Base-by-base conservation (phyloP, 2,888 invertebrate genomes). In the Drymonia ruficornis region DNA sequence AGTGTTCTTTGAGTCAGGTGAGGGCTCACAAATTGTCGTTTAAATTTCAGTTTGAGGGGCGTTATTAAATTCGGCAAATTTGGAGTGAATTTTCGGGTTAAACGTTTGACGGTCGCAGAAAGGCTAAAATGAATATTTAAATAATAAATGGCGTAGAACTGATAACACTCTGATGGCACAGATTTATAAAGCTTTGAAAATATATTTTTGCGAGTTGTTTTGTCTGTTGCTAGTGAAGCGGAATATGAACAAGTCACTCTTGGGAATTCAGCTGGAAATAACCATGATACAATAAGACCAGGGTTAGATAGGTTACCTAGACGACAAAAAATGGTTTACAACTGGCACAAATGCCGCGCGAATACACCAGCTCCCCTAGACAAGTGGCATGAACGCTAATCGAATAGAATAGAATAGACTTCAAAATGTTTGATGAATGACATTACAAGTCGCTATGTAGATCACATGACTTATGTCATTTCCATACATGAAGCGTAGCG, bases 111-210 rank as follows among this genome's bases (percentile, higher is more conserved):
- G 29, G 46, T n/a, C 16, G 56, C 68, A 76, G 78, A 75, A 79
- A 79, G 76, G 77, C 74, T 76, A 45, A 70, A 75, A 79, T 78
- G 77, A 81, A 83, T 80, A 80, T 84, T 84, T 81, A 74, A 81
- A 74, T 74, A 60, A 23, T 58, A 45, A 63, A 61, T 49, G 63
- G 59, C 61, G 52, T 59, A 58, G 56, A 49, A 28, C 59, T 65
- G 70, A 69, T 75, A 73, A 75, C 65, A 61, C 63, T 61, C 56
- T 67, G 68, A 67, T 64, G 59, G 55, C 51, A 56, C 52, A 63
- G 69, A 70, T 68, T 72, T 71, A 57, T 63, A 38, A 31, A 55
- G 49, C 61, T 61, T 68, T 61, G 55, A 57, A 69, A 65, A 65
- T 66, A 50, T 60, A 64, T 63, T 71, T 74, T 71, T 67, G 55